A percentile compares a stretch with the other conserved stretches of the same genome.
These are phyloP conservation scores for Copidosoma aretas DNA, from an alignment of 2,888 invertebrate species.

Conservation along the genomic window DNA sequence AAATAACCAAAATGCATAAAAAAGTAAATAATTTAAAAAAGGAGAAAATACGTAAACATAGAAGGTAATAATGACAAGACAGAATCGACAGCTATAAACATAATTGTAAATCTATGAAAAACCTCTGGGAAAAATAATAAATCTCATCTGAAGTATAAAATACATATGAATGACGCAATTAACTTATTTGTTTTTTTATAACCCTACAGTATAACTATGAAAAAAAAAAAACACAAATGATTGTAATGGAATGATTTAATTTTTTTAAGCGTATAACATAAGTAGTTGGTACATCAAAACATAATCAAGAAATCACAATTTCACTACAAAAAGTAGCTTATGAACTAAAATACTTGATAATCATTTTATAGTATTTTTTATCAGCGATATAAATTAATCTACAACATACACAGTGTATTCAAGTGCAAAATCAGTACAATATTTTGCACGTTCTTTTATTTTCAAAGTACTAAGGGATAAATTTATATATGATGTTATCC, in stretches of 20 bases:
- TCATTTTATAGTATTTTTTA: not conserved
- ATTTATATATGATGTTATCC: not conserved
- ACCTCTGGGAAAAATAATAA: slow-evolving; percentile 43
- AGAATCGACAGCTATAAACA: slow-evolving; percentile 31
- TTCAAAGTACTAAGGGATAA: not conserved
- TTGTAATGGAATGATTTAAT: slow-evolving; percentile 4
- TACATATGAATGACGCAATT: slow-evolving; percentile 43
- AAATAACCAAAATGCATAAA: slow-evolving; percentile 34
- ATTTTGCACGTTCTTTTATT: not conserved
- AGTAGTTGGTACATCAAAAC: slow-evolving; percentile 11
- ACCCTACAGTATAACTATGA: not conserved
- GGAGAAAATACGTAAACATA: slow-evolving; percentile 19
- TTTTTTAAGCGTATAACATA: slow-evolving; percentile 26
- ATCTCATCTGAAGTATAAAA: slow-evolving; percentile 47
- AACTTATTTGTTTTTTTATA: slow-evolving; percentile 23
- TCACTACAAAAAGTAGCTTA: slow-evolving; percentile 27
- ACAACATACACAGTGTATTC: not conserved
- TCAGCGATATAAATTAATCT: slow-evolving; percentile 5
- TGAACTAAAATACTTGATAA: slow-evolving; percentile 15
- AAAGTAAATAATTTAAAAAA: slow-evolving; percentile 29
- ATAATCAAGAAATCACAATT: slow-evolving; percentile 30
- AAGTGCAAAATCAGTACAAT: slow-evolving; percentile 9
- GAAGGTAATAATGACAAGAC: slow-evolving; percentile 32
- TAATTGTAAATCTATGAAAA: slow-evolving; percentile 40
- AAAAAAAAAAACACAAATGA: not conserved